Evolutionary conservation across 1,140 invertebrate species (phyloP), one percentile per base, ranked within the genome.

Genomic region (Plodia interpunctella): DNA sequence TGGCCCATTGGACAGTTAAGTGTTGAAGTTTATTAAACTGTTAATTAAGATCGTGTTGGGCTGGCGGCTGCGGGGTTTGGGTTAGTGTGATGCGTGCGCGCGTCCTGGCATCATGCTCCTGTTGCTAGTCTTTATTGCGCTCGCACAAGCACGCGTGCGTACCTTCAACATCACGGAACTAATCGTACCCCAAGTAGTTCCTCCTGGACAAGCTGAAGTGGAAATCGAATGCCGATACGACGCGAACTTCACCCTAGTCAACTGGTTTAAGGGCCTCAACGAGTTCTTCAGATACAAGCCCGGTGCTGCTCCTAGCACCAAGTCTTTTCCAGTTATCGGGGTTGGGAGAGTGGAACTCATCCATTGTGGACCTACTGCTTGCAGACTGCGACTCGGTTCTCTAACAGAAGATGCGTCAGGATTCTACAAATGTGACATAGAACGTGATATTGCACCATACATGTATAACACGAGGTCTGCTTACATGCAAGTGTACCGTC

Each of bases 1-100:
- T 38, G 72, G 72, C 76, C 77, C 66, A 51, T 66, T 63, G 68
- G 67, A 76, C 81, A 75, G 82, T 88, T 82, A 78, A 88, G 83
- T 87, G 86, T 87, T 74, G 77, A 77, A 85, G 83, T 78, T 88
- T 86, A 87, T 82, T 88, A 80, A 87, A 86, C 83, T 79, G 78
- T 74, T 88, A 88, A 88, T 88, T 88, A 86, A 86, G 79, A 68
- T 71, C 62, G 79, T 56, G 67, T 72, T 65, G 65, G 63, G 35
- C 62, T 51, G 56, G 73, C 74, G 73, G 70, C 66, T 67, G 70
- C 68, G 63, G 66, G 70, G 20, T 13, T 57, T 67, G 73, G 70
- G 70, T 74, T 83, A 87, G 83, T 87, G 74, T 68, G 69, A 72
- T 72, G 72, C 76, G 74, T 72, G 80, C 80, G 74, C 78, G 80